Evolutionary conservation across 2,888 invertebrate species (phyloP).

Genomic region (Lasioglossum figueresi): DNA sequence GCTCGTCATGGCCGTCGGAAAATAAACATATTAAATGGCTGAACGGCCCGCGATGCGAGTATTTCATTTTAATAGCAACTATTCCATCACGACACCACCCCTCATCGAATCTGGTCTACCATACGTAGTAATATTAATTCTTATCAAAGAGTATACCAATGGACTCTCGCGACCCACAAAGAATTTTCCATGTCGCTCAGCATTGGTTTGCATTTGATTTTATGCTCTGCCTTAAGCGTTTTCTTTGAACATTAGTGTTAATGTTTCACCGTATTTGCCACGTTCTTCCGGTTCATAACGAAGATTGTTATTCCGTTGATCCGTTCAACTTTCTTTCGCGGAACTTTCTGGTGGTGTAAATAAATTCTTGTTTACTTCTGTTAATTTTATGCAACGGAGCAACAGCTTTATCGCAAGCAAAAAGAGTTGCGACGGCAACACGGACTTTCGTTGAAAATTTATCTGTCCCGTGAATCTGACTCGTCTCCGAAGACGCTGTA

Average conservation of each 20-base stretch:
- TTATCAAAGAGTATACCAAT: no score
- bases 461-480: background rate
- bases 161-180: no score
- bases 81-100: background rate
- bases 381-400: background rate
- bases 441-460: background rate
- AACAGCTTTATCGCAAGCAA: background rate
- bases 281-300: background rate
- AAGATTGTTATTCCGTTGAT: background rate
- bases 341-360: background rate
- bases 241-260: background rate
- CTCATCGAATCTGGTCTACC: no score
- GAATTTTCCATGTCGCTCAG: background rate
- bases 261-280: background rate
- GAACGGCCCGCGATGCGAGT: background rate
- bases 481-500: background rate
- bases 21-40: slow-evolving; percentile 33
- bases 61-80: slow-evolving; percentile 33
- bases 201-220: background rate
- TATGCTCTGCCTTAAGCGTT: background rate
- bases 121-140: no score
- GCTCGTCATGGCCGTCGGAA: background rate
- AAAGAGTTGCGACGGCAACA: background rate
- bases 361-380: background rate
- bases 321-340: background rate